Percentiles rank a stretch among this genome's conserved stretches.
These are phyloP conservation scores for Ochropleura leucogaster DNA, from an alignment of 2,888 invertebrate genomes.

Conservation along the genomic window DNA sequence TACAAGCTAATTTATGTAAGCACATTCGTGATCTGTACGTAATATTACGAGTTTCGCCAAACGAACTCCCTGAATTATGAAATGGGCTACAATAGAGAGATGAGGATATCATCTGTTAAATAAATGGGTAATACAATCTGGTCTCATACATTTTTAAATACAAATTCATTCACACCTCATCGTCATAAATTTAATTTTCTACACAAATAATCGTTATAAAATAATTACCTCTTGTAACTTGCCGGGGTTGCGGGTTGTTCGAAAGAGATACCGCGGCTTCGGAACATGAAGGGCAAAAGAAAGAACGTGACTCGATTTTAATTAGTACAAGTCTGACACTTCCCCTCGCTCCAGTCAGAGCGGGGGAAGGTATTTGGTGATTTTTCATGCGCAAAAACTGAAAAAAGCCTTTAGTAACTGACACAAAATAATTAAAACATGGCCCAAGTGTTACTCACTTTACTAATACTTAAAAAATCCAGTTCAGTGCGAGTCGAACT, in stretches of 20 bases:
- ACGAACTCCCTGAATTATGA: slow-evolving; percentile 41
- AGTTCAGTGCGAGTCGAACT: too few species aligned
- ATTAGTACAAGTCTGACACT: too few species aligned
- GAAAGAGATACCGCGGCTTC: too few species aligned
- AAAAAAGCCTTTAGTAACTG: background rate
- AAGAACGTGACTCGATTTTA: too few species aligned
- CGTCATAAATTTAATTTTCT: background rate
- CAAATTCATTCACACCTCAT: background rate
- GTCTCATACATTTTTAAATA: background rate
- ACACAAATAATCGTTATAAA: background rate
- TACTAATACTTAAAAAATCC: background rate
- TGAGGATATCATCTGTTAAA: background rate
- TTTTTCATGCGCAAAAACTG: too few species aligned
- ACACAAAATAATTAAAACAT: slow-evolving; percentile 2
- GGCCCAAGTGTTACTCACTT: background rate
- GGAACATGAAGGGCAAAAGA: too few species aligned
- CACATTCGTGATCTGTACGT: slow-evolving; percentile 25
- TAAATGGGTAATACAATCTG: background rate
- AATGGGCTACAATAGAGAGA: slow-evolving; percentile 31
- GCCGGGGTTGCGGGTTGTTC: too few species aligned
- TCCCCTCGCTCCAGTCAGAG: too few species aligned
- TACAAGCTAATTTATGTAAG: slow-evolving; percentile 41
- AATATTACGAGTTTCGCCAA: slow-evolving; percentile 29
- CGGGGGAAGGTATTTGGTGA: too few species aligned
- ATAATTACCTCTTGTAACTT: background rate